A percentile compares a stretch with the other conserved stretches of the same genome.
These are phyloP conservation scores for Tetramorium bicarinatum DNA, from an alignment of 2,888 invertebrate species.

Conservation along the genomic window DNA sequence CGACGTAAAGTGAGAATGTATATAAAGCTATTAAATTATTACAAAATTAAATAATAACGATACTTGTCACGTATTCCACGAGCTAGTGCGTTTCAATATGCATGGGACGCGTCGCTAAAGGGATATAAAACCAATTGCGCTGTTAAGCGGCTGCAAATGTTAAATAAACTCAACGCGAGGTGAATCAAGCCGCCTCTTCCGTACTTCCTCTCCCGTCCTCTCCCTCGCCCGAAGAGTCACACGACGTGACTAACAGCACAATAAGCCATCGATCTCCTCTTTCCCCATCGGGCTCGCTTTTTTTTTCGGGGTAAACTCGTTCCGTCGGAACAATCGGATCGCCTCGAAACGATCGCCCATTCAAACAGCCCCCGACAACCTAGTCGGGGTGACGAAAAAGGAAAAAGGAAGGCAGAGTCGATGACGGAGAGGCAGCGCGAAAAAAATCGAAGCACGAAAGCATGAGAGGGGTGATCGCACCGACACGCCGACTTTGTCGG, in stretches of 20 bases:
- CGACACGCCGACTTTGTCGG: slow-evolving; percentile 33
- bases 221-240: slow-evolving; percentile 32
- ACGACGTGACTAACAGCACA: slow-evolving; percentile 68
- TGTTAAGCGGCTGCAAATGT: slow-evolving; percentile 56
- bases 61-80: not conserved
- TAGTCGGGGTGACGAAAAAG: slow-evolving; percentile 49
- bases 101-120: slow-evolving; percentile 27
- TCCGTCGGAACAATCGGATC: slow-evolving; percentile 66
- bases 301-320: slow-evolving; percentile 61
- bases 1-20: not conserved
- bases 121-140: slow-evolving; percentile 44
- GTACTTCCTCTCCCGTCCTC: not conserved
- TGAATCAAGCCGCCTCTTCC: slow-evolving; percentile 53
- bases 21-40: slow-evolving; percentile 22
- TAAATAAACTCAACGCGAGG: slow-evolving; percentile 58
- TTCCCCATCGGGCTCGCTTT: slow-evolving; percentile 20
- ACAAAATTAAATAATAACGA: slow-evolving; percentile 25
- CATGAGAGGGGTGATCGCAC: slow-evolving; percentile 46
- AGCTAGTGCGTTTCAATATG: slow-evolving; percentile 12
- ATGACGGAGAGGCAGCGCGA: slow-evolving; percentile 62
- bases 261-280: slow-evolving; percentile 65
- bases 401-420: slow-evolving; percentile 32
- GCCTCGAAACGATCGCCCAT: slow-evolving; percentile 68
- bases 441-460: slow-evolving; percentile 62
- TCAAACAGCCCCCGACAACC: slow-evolving; percentile 67